These are phyloP conservation scores for Avahi laniger DNA, from an alignment of 2,797 vertebrate genomes.

Conservation along the genomic window DNA sequence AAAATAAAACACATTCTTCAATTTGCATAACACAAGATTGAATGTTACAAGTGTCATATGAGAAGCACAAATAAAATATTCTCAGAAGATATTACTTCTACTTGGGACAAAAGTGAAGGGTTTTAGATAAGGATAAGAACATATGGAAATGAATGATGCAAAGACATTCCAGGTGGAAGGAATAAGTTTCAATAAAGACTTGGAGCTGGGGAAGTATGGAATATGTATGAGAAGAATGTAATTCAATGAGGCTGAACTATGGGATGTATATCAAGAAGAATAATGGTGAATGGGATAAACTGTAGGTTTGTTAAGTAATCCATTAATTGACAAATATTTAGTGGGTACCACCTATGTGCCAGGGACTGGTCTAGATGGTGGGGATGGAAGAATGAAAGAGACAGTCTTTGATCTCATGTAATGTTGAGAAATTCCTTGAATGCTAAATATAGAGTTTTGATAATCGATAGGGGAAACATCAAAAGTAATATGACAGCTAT, in stretches of 20 bases:
- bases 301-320: background rate
- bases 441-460: background rate
- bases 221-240: background rate
- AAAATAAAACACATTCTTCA: slow-evolving; percentile 17
- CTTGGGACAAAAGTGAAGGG: background rate
- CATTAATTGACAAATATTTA: background rate
- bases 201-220: background rate
- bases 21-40: background rate
- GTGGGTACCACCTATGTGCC: background rate
- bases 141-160: background rate
- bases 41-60: background rate
- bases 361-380: background rate
- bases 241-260: background rate
- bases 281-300: slow-evolving; percentile 28
- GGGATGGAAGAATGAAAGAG: background rate
- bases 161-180: background rate
- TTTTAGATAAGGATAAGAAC: background rate
- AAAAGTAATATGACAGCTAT: background rate
- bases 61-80: slow-evolving; percentile 5
- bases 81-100: background rate
- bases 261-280: background rate
- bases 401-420: background rate
- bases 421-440: background rate
- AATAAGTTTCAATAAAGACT: background rate
- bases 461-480: background rate